Evolutionary conservation across 2,888 invertebrate genomes (phyloP), one percentile per base, ranked within the genome.

Genomic region (Koerneria pararmatus): DNA sequence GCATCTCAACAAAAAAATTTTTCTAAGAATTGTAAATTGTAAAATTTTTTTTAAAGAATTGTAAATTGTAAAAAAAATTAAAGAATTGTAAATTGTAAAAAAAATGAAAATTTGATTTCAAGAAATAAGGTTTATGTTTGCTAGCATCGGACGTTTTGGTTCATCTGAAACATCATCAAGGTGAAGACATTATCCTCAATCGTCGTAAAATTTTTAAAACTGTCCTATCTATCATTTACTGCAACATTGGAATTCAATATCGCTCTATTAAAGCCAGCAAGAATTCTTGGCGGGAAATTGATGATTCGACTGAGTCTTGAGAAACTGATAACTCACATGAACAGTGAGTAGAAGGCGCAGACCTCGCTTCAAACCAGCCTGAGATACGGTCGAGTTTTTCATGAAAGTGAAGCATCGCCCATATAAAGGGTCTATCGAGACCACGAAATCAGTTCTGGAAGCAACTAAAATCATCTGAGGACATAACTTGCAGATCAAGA

Each of bases 371-470:
- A 64, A 41, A 1, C 64, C 64, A 15, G 64, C 24, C 0, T 53
- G 49, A 37, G 1, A 62, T 35, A 19, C 19, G 19, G 48, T 24
- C 11, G 24, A n/a, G n/a, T n/a, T n/a, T n/a, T n/a, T n/a, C n/a
- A n/a, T n/a, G n/a, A n/a, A n/a, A n/a, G n/a, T 56, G 56, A 64
- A 64, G 56, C 64, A 64, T 24, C 64, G 54, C 1, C 64, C 64
- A 32, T 64, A 64, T 15, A 64, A 22, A 3, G 64, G 64, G 46
- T 64, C 54, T 11, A 41, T 41, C 11, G 11, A 41, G 11, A n/a
- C 11, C 11, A n/a, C n/a, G 46, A 41, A 41, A 41, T 41, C 46
- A 15, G 11, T 41, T 41, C 46, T 41, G 46, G 11, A n/a, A 41
- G 11, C 46, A 41, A 11, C 46, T 11, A 41, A 15, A 11, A 41